These are phyloP conservation scores for Brienomyrus brachyistius DNA, from an alignment of 2,113 vertebrate genomes.

Conservation along the genomic window DNA sequence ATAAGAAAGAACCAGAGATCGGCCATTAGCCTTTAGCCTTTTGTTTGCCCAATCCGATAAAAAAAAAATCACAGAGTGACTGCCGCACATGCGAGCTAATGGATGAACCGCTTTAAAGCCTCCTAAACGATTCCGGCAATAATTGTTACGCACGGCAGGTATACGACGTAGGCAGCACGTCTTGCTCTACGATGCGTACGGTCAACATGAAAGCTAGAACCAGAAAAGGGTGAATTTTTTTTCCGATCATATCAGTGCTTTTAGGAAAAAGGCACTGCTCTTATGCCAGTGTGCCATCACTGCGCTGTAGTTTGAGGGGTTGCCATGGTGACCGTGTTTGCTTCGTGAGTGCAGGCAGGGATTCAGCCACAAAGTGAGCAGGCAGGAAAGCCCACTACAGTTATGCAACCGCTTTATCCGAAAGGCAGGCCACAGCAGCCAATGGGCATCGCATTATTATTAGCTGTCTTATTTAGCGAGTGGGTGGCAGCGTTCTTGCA, in stretches of 20 bases:
- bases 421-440: slow-evolving; percentile 25
- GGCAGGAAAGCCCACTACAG: slow-evolving; percentile 40
- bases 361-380: slow-evolving; percentile 28
- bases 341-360: slow-evolving; percentile 23
- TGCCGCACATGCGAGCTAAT: background rate
- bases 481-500: background rate
- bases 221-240: slow-evolving; percentile 26
- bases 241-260: slow-evolving; percentile 17
- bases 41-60: background rate
- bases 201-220: background rate
- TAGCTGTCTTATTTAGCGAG: slow-evolving; percentile 15
- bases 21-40: background rate
- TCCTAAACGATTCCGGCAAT: background rate
- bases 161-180: background rate
- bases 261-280: slow-evolving; percentile 26
- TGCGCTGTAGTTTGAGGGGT: slow-evolving; percentile 38
- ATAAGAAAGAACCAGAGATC: background rate
- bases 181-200: too few relatives aligned
- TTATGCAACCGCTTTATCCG: slow-evolving; percentile 42
- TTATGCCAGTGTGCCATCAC: slow-evolving; percentile 32
- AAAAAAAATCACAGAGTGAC: background rate
- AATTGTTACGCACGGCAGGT: background rate
- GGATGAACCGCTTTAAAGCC: background rate
- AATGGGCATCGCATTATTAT: slow-evolving; percentile 21
- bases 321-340: slow-evolving; percentile 39